These are phyloP conservation scores for Premnoplex brunnescens DNA, from an alignment of 2,797 vertebrate genomes.

Conservation along the genomic window DNA sequence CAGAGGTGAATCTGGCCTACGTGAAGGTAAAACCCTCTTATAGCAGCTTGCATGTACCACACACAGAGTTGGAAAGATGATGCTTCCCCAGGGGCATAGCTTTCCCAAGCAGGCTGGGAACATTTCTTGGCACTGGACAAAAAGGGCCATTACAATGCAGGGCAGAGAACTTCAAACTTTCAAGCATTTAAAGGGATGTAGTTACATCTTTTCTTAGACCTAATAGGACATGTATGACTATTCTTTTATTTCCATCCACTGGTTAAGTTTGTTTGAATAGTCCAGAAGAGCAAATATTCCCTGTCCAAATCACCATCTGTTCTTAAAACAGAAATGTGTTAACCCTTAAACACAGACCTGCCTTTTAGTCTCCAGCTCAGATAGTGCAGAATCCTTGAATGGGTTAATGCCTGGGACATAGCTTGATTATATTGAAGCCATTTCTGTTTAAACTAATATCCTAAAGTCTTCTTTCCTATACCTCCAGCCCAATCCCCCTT, in stretches of 20 bases:
- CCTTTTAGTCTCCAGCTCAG: background rate
- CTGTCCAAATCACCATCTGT: background rate
- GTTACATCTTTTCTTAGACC: background rate
- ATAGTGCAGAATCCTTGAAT: background rate
- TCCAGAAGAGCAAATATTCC: background rate
- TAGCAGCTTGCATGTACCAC: background rate
- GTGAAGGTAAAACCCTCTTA: background rate
- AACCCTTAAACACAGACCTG: background rate
- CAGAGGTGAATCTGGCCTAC: background rate
- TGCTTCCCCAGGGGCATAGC: background rate
- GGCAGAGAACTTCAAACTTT: background rate
- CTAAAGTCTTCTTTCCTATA: background rate
- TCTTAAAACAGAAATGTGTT: background rate
- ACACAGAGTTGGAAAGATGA: background rate
- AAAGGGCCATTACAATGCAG: background rate
- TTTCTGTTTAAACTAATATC: background rate
- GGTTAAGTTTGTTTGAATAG: background rate
- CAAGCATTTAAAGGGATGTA: background rate
- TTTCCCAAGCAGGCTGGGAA: background rate
- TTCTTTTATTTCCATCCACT: background rate
- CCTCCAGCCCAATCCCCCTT: background rate
- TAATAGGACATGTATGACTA: background rate
- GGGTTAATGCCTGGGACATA: background rate
- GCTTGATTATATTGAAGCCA: background rate
- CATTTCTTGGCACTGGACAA: background rate